Base-by-base conservation (phyloP, 2,888 invertebrate genomes). In the Calliphora vomitoria region DNA sequence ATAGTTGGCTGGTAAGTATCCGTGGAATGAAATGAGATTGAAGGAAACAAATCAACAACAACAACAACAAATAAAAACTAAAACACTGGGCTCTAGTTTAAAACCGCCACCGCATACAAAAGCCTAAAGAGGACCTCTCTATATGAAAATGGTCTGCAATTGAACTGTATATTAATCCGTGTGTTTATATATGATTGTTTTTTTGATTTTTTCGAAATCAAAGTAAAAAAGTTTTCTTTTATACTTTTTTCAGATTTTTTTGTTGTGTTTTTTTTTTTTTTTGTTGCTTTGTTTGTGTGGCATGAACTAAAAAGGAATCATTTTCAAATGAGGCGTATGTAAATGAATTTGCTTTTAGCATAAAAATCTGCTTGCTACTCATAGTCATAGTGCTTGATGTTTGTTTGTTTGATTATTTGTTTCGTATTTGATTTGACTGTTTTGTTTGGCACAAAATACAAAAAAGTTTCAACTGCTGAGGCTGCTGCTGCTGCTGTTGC, bases 291-390 rank as follows among this genome's bases (percentile, higher is more conserved):
- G 50, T 75, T 80, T 72, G 80, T 81, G 35, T 82, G 79, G 79
- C 79, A 62, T 71, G 62, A 82, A 79, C 82, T 79, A 69, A 85
- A 82, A 82, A 82, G 71, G 87, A 82, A 82, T 85, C 69, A 82
- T 87, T 87, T 82, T 79, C 82, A 87, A 87, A 87, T 87, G 85
- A 87, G 85, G 87, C 87, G 87, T 87, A 87, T 82, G 85, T 85
- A 87, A 87, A 87, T 87, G 82, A 87, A 85, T 85, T 85, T 82
- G 87, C 85, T 87, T 87, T 85, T 85, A 85, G 85, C 82, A 82
- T 87, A 74, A 84, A 69, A 72, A 64, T 64, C 11, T 35, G 5
- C 50, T 69, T 35, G 5, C 50, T 69, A 82, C 72, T 69, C 35
- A 55, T 50, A 68, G 62, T 53, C 71, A 44, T 55, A 55, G 13